A percentile compares a stretch with the other conserved stretches of the same genome.
These are phyloP conservation scores for Hyposoter dolosus DNA, from an alignment of 2,888 invertebrate genomes.

Conservation along the genomic window DNA sequence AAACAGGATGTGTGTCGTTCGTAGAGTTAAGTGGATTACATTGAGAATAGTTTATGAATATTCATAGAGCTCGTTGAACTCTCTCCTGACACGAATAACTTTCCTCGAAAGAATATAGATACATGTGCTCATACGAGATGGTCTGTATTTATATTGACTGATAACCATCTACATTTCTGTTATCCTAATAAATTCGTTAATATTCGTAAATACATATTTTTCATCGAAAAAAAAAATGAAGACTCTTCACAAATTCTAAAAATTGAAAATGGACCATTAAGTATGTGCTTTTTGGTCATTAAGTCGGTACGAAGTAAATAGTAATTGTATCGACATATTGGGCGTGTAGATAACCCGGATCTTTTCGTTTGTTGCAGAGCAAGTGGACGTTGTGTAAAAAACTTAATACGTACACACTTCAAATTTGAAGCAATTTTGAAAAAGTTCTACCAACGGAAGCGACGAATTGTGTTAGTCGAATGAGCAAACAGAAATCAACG, in stretches of 20 bases:
- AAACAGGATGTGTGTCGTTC: slow-evolving; percentile 45
- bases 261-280: too few relatives aligned
- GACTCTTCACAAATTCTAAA: too few relatives aligned
- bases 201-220: not conserved
- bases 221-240: too few relatives aligned
- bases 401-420: not conserved
- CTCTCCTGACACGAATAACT: slow-evolving; percentile 35
- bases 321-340: not conserved
- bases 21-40: slow-evolving; percentile 54
- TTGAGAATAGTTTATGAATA: slow-evolving; percentile 56
- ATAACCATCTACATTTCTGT: not conserved
- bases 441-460: not conserved
- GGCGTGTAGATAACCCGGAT: not conserved
- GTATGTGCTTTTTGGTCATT: too few relatives aligned
- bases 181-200: not conserved
- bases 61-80: slow-evolving; percentile 43
- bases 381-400: slow-evolving; percentile 4
- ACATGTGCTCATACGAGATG: not conserved
- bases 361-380: not conserved
- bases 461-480: slow-evolving; percentile 26
- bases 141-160: not conserved
- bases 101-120: slow-evolving; percentile 13
- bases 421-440: slow-evolving; percentile 1
- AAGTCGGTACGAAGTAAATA: too few relatives aligned
- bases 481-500: slow-evolving; percentile 16